These are phyloP conservation scores for Heliocidaris tuberculata DNA, from an alignment of 35 echinoderm and acorn worm genomes.

Conservation along the genomic window DNA sequence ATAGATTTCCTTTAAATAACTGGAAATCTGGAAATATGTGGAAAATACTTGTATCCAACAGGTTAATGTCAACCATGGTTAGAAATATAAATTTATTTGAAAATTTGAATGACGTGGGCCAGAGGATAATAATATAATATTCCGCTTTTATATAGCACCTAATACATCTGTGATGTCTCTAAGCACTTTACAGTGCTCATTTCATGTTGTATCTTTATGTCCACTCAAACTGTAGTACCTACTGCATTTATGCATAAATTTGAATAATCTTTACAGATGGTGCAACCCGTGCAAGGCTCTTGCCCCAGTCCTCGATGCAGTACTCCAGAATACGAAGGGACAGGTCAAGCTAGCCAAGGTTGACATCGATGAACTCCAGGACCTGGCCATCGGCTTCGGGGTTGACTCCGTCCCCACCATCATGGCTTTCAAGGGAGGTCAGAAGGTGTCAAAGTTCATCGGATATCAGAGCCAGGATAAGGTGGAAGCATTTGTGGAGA, in stretches of 20 bases:
- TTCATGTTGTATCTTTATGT: too few species aligned
- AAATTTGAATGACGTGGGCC: too few species aligned
- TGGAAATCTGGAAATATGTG: too few species aligned
- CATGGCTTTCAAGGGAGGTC: constrained; percentile 76
- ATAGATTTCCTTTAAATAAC: constrained; percentile 49
- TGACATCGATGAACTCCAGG: constrained; percentile 77
- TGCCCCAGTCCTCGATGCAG: constrained; percentile 70
- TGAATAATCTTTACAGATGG: constrained; percentile 59
- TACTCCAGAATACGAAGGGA: constrained; percentile 47
- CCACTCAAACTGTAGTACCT: too few species aligned
- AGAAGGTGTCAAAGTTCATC: constrained; percentile 73
- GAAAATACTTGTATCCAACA: too few species aligned
- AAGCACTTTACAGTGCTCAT: too few species aligned
- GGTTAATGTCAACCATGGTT: too few species aligned
- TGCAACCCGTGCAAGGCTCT: constrained; percentile 81
- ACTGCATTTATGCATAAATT: background rate
- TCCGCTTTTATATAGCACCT: too few species aligned
- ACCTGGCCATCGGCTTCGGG: constrained; percentile 83
- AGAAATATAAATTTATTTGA: too few species aligned
- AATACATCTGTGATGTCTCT: too few species aligned
- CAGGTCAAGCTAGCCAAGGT: constrained; percentile 86
- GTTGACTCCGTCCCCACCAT: constrained; percentile 81
- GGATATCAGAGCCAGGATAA: constrained; percentile 69
- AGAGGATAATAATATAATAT: too few species aligned
- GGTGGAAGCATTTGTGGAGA: constrained; percentile 79